Evolutionary conservation across 2,888 invertebrate species (phyloP), one percentile per base, ranked within the genome.

Genomic region (Tiphia femorata): DNA sequence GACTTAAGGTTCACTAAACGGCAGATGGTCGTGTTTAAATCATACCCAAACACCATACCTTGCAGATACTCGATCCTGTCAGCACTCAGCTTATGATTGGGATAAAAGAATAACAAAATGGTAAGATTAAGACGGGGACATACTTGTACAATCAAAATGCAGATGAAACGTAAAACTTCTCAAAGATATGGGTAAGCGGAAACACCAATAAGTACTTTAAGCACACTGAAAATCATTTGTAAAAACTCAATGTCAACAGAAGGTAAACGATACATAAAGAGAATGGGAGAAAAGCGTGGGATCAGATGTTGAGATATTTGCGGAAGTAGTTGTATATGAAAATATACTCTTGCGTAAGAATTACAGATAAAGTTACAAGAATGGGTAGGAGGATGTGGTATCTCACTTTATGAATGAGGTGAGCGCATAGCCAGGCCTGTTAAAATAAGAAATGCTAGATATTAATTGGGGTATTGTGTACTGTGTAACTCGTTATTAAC

Each of bases 401-500:
- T 79, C 78, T 75, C 67, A 80, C 69, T 76, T 76, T 79, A 72
- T 77, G 76, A 73, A 76, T 72, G 63, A 70, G 67, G 61, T 72
- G 76, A 75, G 72, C 76, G 67, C 77, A 79, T 75, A 75, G 78
- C 78, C 73, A 73, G 80, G 76, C 82, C 83, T 83, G 83, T 80
- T 72, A 73, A 64, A 77, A 81, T 72, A 81, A 80, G 72, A 80
- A 77, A 72, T 64, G 56, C 57, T 60, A 66, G 37, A 49, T 69
- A 69, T 78, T 76, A 78, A 70, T 76, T 49, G 52, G 62, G 61
- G 38, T 25, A 46, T n/a, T 48, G 41, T 44, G 52, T 14, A 33
- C 5, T 23, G 23, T 44, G 49, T 38, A 43, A 44, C 41, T 14
- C 48, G 16, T 54, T 33, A 38, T 37, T 51, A 51, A 55, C 57